Evolutionary conservation across 2,113 vertebrate genomes (phyloP).

Genomic region (Chaetura pelagica): DNA sequence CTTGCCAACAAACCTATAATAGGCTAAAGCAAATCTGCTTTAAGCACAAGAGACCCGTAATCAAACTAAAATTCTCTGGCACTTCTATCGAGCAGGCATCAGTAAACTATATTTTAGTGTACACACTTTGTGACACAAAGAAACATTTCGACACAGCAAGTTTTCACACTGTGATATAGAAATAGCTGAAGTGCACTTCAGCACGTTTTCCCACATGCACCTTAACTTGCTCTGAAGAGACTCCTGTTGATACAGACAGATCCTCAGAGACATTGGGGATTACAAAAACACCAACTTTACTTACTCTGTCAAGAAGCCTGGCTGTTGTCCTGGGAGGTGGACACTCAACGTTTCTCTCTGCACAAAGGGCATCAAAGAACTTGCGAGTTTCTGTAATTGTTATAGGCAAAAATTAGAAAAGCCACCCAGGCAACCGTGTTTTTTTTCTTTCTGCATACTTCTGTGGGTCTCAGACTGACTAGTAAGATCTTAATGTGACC

Average conservation of each 20-base stretch:
- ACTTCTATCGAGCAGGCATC: background rate
- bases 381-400: conserved; percentile 86
- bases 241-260: background rate
- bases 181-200: background rate
- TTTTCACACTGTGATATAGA: background rate
- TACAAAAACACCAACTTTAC: background rate
- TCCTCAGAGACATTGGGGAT: background rate
- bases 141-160: background rate
- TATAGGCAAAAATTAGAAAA: background rate
- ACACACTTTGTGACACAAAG: background rate
- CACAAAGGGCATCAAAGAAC: conserved; percentile 91
- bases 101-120: background rate
- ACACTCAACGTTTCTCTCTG: conserved; percentile 89
- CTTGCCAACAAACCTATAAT: background rate
- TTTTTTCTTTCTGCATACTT: background rate
- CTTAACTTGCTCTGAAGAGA: background rate
- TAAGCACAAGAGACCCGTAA: background rate
- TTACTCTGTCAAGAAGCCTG: conserved; percentile 95
- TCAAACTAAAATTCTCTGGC: background rate
- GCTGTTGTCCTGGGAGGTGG: conserved; percentile 92
- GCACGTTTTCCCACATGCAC: background rate
- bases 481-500: background rate
- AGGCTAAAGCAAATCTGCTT: background rate
- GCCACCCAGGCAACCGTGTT: background rate
- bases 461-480: fast-evolving